phyloP scores from a whole-genome alignment of 2,113 vertebrate species.

The Syrmaticus mikado region DNA sequence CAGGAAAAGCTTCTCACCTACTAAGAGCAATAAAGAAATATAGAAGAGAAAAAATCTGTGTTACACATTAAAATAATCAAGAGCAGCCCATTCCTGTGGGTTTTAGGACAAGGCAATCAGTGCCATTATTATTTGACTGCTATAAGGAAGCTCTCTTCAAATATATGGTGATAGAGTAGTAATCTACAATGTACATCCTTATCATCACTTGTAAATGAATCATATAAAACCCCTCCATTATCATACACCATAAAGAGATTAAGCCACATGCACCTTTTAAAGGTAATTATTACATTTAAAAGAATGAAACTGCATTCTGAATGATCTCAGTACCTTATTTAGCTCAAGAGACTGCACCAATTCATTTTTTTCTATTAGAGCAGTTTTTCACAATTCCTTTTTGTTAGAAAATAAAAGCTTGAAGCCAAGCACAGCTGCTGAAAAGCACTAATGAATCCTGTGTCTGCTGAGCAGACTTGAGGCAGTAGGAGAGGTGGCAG shows the following conservation, averaged over 20 bases:
- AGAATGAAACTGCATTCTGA: constrained; percentile 19
- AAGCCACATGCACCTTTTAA: constrained; percentile 8
- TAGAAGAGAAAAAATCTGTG: neutral
- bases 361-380: constrained; percentile 38
- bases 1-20: neutral
- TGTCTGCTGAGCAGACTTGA: neutral
- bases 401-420: constrained; percentile 55
- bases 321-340: constrained; percentile 34
- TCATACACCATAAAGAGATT: constrained; percentile 28
- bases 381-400: constrained; percentile 27
- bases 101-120: constrained; percentile 14
- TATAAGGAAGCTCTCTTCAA: constrained; percentile 20
- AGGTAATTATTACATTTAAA: constrained; percentile 47
- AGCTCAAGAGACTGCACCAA: neutral
- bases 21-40: neutral
- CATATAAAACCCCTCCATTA: constrained; percentile 42
- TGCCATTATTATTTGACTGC: constrained; percentile 18
- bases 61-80: neutral
- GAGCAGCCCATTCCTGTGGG: neutral
- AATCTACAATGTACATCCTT: constrained; percentile 30
- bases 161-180: constrained; percentile 21
- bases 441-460: constrained; percentile 48
- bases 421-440: constrained; percentile 33
- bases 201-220: constrained; percentile 25
- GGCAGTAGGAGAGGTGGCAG: constrained; percentile 37